These are phyloP conservation scores for Calameuta pallipes DNA, from an alignment of 2,888 invertebrate genomes.

Conservation along the genomic window DNA sequence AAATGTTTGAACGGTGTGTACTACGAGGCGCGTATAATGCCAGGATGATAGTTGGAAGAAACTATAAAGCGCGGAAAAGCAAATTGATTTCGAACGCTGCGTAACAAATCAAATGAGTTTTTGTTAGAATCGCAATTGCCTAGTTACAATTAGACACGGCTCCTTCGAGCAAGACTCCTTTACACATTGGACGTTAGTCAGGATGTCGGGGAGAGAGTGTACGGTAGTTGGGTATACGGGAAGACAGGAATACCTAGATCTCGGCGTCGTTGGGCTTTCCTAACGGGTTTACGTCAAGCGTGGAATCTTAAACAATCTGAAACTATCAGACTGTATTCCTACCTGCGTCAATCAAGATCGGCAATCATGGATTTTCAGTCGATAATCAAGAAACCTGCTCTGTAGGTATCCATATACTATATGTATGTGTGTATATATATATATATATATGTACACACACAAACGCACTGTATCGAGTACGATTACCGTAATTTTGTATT, in stretches of 20 bases:
- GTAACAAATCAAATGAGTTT: slow-evolving; percentile 18
- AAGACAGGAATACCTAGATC: neutral
- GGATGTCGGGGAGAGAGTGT: neutral
- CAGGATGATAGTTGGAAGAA: slow-evolving; percentile 11
- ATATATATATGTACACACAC: too few species aligned
- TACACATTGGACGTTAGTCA: neutral
- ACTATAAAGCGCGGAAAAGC: slow-evolving; percentile 12
- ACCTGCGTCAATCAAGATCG: neutral
- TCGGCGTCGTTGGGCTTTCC: neutral
- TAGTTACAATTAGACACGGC: slow-evolving; percentile 15
- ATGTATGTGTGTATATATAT: too few species aligned
- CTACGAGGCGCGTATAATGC: neutral
- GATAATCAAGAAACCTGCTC: slow-evolving; percentile 1
- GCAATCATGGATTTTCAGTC: slow-evolving; percentile 3
- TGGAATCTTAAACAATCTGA: slow-evolving; percentile 8
- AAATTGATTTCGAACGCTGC: slow-evolving; percentile 24
- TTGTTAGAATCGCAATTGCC: slow-evolving; percentile 19
- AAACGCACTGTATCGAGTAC: neutral
- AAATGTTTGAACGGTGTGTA: neutral
- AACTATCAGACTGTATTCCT: neutral
- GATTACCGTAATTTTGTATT: neutral
- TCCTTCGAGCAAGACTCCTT: neutral
- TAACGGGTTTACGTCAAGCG: neutral
- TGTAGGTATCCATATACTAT: neutral
- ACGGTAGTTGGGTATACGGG: neutral